Percentiles rank a stretch among this genome's conserved stretches.
Evolutionary conservation across 2,797 vertebrate species (phyloP).

Genomic region (Argya squamiceps): DNA sequence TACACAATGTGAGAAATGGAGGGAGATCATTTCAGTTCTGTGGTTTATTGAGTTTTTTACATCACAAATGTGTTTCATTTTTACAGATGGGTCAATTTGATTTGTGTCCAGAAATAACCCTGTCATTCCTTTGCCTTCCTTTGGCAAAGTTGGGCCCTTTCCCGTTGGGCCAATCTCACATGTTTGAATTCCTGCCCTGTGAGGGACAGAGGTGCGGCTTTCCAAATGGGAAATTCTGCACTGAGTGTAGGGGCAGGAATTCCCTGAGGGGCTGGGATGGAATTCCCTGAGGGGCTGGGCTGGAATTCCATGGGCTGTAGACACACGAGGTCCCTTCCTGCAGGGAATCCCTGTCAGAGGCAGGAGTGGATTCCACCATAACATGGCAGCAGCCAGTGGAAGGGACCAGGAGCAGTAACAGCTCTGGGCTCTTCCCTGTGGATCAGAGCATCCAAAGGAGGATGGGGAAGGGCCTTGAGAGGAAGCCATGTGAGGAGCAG

Average conservation of each 20-base stretch:
- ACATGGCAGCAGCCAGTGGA: accelerated
- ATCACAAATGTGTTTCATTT: background rate
- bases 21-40: background rate
- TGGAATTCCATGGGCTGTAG: background rate
- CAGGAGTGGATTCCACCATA: background rate
- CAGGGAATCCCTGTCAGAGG: background rate
- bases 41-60: background rate
- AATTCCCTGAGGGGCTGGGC: background rate
- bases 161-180: background rate
- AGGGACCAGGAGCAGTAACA: background rate
- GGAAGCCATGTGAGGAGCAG: background rate
- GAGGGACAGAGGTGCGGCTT: background rate
- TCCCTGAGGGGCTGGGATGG: background rate
- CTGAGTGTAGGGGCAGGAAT: accelerated
- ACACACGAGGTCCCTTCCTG: background rate
- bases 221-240: background rate
- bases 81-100: background rate
- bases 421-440: accelerated
- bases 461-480: background rate
- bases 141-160: background rate
- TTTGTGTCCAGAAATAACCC: background rate
- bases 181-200: background rate
- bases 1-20: background rate
- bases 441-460: background rate
- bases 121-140: background rate